These are phyloP conservation scores for Sebastes aleutianus DNA, from an alignment of 2,797 vertebrate species.

Conservation along the genomic window DNA sequence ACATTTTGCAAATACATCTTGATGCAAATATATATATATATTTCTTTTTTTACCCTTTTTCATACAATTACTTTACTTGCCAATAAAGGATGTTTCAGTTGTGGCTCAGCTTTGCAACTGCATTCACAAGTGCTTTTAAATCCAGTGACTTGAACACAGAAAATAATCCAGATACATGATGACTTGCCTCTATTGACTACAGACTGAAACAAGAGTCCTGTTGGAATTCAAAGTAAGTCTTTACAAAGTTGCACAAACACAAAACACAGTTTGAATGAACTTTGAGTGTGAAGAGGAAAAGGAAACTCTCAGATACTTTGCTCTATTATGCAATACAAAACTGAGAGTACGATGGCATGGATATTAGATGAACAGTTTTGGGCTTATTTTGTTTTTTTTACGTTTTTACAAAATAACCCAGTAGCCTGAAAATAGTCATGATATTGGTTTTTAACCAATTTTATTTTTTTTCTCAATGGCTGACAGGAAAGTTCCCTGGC, in stretches of 20 bases:
- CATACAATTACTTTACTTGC: constrained; percentile 35
- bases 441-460: constrained; percentile 28
- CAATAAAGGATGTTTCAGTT: constrained; percentile 36
- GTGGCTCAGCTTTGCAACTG: constrained; percentile 74
- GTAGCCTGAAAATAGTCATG: constrained; percentile 58
- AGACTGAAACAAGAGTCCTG: constrained; percentile 28
- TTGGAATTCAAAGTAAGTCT: constrained; percentile 45
- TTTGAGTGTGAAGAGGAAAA: constrained; percentile 31
- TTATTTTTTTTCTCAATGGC: not conserved
- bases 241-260: constrained; percentile 59
- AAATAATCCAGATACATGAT: constrained; percentile 48
- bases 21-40: constrained; percentile 10
- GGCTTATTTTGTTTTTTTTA: not conserved
- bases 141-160: constrained; percentile 72
- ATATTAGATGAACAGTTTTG: constrained; percentile 29
- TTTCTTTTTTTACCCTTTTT: constrained; percentile 7
- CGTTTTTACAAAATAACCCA: constrained; percentile 45
- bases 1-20: constrained; percentile 47
- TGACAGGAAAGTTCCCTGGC: constrained; percentile 35
- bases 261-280: constrained; percentile 47
- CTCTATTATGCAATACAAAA: constrained; percentile 37
- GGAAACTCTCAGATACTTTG: constrained; percentile 25
- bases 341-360: constrained; percentile 22
- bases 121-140: constrained; percentile 64
- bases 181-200: constrained; percentile 28